Conservation (phyloP, 2,888 invertebrate species). For the Dermolepida albohirtum region DNA sequence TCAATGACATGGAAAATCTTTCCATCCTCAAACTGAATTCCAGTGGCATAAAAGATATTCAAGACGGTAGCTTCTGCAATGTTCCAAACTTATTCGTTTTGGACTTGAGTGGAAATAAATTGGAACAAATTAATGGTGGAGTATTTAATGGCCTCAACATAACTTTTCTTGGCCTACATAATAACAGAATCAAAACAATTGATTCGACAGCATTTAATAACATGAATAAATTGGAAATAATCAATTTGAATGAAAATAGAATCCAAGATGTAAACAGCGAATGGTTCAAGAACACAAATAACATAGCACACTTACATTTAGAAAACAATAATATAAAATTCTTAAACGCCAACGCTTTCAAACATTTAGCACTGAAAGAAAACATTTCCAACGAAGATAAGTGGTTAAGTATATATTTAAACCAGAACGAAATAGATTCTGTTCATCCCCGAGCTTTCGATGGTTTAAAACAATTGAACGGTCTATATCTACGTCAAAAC, state of each 20-base stretch:
- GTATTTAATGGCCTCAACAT: slow-evolving; percentile 53
- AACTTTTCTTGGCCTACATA: slow-evolving; percentile 51
- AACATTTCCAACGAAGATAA: slow-evolving; percentile 46
- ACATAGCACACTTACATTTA: slow-evolving; percentile 51
- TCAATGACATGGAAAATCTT: not conserved
- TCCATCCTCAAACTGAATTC: slow-evolving; percentile 46
- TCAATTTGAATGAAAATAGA: slow-evolving; percentile 55
- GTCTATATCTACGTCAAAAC: slow-evolving; percentile 54
- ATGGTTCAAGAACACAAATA: slow-evolving; percentile 55
- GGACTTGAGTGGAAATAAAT: slow-evolving; percentile 51
- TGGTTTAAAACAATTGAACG: slow-evolving; percentile 52
- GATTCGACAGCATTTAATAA: slow-evolving; percentile 54
- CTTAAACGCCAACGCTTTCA: slow-evolving; percentile 51
- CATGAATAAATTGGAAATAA: slow-evolving; percentile 52
- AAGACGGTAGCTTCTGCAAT: slow-evolving; percentile 53
- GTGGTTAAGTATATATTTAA: slow-evolving; percentile 52
- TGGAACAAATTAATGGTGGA: slow-evolving; percentile 51
- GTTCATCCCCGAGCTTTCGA: slow-evolving; percentile 55
- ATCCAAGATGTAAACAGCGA: slow-evolving; percentile 51
- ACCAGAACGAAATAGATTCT: slow-evolving; percentile 52
- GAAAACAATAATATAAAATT: slow-evolving; percentile 53
- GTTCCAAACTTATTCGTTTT: slow-evolving; percentile 49
- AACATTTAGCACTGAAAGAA: slow-evolving; percentile 51
- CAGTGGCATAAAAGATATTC: slow-evolving; percentile 51
- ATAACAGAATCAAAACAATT: slow-evolving; percentile 54